These are phyloP conservation scores for Drosophila jambulina DNA, from an alignment of 1,140 invertebrate genomes.

Conservation along the genomic window DNA sequence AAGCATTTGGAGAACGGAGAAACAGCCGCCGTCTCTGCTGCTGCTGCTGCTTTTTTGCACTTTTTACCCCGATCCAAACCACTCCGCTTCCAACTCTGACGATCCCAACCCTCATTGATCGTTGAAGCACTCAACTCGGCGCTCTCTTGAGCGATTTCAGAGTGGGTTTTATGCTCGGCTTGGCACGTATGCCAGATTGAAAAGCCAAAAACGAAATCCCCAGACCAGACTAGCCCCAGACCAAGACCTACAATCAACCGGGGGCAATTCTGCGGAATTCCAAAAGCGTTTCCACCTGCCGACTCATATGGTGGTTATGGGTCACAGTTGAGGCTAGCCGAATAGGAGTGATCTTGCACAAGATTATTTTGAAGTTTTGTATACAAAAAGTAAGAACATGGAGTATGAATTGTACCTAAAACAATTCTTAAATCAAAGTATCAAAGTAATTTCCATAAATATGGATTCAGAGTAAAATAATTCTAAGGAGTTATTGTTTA, in stretches of 20 bases:
- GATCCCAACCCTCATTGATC: conserved; percentile 26
- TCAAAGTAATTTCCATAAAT: too few relatives aligned
- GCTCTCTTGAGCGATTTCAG: conserved; percentile 20
- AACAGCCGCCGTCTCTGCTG: conserved; percentile 46
- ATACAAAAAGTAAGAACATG: not conserved
- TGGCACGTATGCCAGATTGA: conserved; percentile 41
- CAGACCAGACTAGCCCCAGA: conserved; percentile 42
- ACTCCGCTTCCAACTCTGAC: conserved; percentile 3
- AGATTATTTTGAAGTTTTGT: not conserved
- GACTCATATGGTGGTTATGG: not conserved
- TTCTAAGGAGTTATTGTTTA: too few relatives aligned
- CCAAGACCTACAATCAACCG: conserved; percentile 22
- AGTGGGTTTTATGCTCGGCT: conserved; percentile 25
- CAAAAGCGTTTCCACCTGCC: conserved; percentile 44
- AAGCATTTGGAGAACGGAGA: conserved; percentile 5
- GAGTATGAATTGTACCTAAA: too few relatives aligned
- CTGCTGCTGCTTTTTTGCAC: conserved; percentile 39
- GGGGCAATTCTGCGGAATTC: conserved; percentile 47
- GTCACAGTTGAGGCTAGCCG: not conserved
- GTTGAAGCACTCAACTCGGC: not conserved
- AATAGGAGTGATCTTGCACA: not conserved
- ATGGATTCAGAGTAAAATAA: too few relatives aligned
- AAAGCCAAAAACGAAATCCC: conserved; percentile 18
- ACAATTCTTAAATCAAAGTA: too few relatives aligned
- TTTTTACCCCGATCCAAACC: conserved; percentile 4